phyloP scores from a whole-genome alignment of 2,797 vertebrate genomes.

The Acrocephalus scirpaceus region DNA sequence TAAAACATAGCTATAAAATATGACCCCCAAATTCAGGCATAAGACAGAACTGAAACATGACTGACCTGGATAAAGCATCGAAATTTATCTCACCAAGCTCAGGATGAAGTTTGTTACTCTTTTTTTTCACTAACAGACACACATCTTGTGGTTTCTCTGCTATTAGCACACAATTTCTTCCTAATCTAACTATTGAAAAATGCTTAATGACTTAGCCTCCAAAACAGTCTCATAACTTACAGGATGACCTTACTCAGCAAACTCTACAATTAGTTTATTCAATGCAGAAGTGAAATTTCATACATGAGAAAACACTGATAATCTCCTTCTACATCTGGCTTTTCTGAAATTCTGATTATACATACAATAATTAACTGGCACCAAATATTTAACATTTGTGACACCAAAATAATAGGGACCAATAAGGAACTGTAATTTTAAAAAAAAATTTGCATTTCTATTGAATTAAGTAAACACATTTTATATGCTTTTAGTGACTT shows the following conservation, averaged over 20 bases:
- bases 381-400: constrained; percentile 56
- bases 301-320: not conserved
- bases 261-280: not conserved
- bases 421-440: constrained; percentile 3
- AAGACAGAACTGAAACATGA: not conserved
- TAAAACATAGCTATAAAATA: not conserved
- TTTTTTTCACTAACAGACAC: not conserved
- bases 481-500: not conserved
- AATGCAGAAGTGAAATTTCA: not conserved
- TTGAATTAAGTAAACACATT: not conserved
- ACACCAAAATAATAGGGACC: constrained; percentile 35
- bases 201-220: not conserved
- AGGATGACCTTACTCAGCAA: not conserved
- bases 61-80: not conserved
- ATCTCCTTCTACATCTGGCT: not conserved
- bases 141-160: not conserved
- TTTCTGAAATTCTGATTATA: constrained; percentile 20
- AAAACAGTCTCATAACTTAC: not conserved
- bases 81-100: not conserved
- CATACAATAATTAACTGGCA: constrained; percentile 3
- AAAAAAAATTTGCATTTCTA: constrained; percentile 21
- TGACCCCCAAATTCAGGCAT: not conserved
- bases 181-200: not conserved
- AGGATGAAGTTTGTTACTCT: not conserved
- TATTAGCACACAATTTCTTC: not conserved